Conservation (phyloP, 2,888 invertebrate genomes). For the Drosophila fungiperda region DNA sequence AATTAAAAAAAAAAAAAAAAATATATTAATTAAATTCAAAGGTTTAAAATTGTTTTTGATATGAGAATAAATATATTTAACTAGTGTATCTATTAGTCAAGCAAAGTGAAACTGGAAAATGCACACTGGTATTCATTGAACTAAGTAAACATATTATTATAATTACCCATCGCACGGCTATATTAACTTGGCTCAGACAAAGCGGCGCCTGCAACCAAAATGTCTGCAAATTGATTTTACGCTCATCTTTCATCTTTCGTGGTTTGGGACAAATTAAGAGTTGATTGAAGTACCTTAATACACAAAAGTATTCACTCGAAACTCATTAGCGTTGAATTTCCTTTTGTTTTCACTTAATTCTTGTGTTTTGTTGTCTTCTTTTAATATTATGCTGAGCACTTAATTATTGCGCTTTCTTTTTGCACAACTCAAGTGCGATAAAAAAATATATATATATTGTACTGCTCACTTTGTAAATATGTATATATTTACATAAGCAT, state of each 20-base stretch:
- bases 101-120: background rate
- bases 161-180: background rate
- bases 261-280: conserved; percentile 1
- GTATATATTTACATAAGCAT: background rate
- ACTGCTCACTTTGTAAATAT: conserved; percentile 33
- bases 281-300: conserved; percentile 11
- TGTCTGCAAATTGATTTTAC: conserved; percentile 13
- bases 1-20: too few relatives aligned
- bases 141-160: background rate
- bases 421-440: conserved; percentile 21
- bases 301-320: conserved; percentile 22
- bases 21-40: too few relatives aligned
- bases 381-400: conserved; percentile 20
- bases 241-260: conserved; percentile 1
- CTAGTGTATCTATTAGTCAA: background rate
- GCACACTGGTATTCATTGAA: background rate
- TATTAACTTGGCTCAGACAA: conserved; percentile 3
- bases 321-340: conserved; percentile 32
- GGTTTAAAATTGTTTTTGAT: background rate
- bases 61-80: background rate
- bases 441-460: background rate
- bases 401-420: conserved; percentile 47
- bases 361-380: background rate
- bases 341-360: conserved; percentile 23
- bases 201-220: conserved; percentile 2